Evolutionary conservation across 53 echinoderm and acorn worm genomes (phyloP), one percentile per base, ranked within the genome.

Genomic region (Astropecten irregularis): DNA sequence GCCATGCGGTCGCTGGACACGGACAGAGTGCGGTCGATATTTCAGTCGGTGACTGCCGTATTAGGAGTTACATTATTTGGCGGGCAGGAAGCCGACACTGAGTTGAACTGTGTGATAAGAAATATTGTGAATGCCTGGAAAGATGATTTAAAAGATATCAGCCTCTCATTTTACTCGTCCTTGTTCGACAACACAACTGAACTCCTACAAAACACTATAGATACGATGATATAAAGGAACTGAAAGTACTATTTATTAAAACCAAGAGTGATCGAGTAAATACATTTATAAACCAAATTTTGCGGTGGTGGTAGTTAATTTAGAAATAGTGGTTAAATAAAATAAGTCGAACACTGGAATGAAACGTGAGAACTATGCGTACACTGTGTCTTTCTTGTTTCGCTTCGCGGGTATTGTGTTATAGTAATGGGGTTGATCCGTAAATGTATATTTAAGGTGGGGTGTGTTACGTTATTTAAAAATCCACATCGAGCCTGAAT

Each of bases 401-500:
- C n/a, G n/a, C n/a, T n/a, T n/a, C n/a, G n/a, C n/a, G n/a, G n/a
- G n/a, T n/a, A n/a, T n/a, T n/a, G n/a, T n/a, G n/a, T n/a, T n/a
- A n/a, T n/a, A n/a, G n/a, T n/a, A n/a, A n/a, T n/a, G n/a, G n/a
- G n/a, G n/a, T n/a, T n/a, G n/a, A n/a, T n/a, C n/a, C n/a, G n/a
- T n/a, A n/a, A n/a, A n/a, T n/a, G n/a, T n/a, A n/a, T n/a, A n/a
- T n/a, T n/a, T n/a, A n/a, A n/a, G n/a, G n/a, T n/a, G n/a, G n/a
- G n/a, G n/a, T n/a, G n/a, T n/a, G n/a, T n/a, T 4, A 16, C 1
- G 53, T 29, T n/a, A 9, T 82, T 68, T 93, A 96, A 51, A 96
- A 96, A 16, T 93, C 96, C 26, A 69, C 87, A 1, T 96, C 91
- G 36, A 96, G 15, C 55, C 52, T 89, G 83, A 96, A 96, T 4